These are phyloP conservation scores for Cryptotis parvus DNA, from an alignment of 2,113 vertebrate genomes.

Conservation along the genomic window DNA sequence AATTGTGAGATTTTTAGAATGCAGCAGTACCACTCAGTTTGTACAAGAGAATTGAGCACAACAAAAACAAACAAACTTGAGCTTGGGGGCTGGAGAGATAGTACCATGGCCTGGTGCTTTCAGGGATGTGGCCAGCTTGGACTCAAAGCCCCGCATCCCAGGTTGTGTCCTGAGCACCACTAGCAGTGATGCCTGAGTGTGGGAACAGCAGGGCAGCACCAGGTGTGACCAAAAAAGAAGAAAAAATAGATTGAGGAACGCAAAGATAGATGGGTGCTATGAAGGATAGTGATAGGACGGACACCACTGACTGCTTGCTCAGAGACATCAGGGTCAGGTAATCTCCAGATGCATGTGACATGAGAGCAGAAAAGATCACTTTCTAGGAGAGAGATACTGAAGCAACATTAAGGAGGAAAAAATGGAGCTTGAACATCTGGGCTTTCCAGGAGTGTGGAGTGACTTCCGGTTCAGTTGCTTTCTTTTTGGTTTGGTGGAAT, in stretches of 20 bases:
- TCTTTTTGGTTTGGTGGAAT: too few species aligned
- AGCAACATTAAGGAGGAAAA: neutral
- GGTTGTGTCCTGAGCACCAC: too few species aligned
- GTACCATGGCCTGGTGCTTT: neutral
- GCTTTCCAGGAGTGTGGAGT: neutral
- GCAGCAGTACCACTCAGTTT: too few species aligned
- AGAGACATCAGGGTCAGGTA: neutral
- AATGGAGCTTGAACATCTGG: neutral
- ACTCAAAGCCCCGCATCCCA: too few species aligned
- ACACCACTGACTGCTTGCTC: neutral
- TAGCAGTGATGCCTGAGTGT: too few species aligned
- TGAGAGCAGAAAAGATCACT: neutral
- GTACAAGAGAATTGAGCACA: too few species aligned
- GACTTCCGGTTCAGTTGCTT: neutral
- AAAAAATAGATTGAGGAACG: neutral
- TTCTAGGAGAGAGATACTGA: neutral
- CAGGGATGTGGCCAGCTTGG: too few species aligned
- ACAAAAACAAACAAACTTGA: too few species aligned
- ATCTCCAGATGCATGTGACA: neutral
- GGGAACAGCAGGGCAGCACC: too few species aligned
- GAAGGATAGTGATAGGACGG: neutral
- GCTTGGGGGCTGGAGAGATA: neutral
- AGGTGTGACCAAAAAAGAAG: too few species aligned
- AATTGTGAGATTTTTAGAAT: too few species aligned
- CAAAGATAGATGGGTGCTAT: neutral